A percentile compares a stretch with the other conserved stretches of the same genome.
phyloP scores from a whole-genome alignment of 2,797 vertebrate genomes.

The Octomys mimax region DNA sequence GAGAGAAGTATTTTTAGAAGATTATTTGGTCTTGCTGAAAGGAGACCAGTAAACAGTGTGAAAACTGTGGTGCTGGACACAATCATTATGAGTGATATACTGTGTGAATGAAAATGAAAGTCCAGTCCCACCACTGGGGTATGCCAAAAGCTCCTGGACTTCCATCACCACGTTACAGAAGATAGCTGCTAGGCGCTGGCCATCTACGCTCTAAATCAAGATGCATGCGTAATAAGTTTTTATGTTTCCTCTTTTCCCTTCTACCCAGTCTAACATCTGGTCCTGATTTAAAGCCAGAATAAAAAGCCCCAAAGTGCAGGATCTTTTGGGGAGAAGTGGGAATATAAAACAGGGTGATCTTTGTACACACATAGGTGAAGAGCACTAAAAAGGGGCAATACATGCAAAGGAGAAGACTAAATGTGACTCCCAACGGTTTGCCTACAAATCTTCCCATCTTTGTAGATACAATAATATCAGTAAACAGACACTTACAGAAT shows the following conservation, averaged over 20 bases:
- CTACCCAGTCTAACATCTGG: background rate
- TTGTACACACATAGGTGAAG: background rate
- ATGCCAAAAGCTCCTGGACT: background rate
- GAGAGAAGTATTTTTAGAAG: constrained; percentile 82
- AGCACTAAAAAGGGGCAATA: background rate
- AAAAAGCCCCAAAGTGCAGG: background rate
- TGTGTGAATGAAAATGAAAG: background rate
- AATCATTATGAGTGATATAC: constrained; percentile 68
- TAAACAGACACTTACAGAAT: background rate
- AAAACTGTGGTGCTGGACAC: constrained; percentile 67
- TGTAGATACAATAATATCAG: background rate
- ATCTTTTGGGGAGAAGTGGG: background rate
- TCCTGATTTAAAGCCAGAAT: background rate
- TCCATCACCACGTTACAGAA: background rate
- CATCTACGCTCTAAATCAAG: background rate
- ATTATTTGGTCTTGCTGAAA: constrained; percentile 70
- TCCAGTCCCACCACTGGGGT: background rate
- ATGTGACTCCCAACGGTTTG: background rate
- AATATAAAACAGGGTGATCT: background rate
- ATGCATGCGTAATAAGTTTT: background rate
- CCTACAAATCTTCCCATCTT: background rate
- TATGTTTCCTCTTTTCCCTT: background rate
- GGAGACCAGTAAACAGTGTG: constrained; percentile 74
- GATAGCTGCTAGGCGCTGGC: background rate
- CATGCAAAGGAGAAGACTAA: background rate